Conservation (phyloP, 2,113 vertebrate species). For the Oreotragus oreotragus region DNA sequence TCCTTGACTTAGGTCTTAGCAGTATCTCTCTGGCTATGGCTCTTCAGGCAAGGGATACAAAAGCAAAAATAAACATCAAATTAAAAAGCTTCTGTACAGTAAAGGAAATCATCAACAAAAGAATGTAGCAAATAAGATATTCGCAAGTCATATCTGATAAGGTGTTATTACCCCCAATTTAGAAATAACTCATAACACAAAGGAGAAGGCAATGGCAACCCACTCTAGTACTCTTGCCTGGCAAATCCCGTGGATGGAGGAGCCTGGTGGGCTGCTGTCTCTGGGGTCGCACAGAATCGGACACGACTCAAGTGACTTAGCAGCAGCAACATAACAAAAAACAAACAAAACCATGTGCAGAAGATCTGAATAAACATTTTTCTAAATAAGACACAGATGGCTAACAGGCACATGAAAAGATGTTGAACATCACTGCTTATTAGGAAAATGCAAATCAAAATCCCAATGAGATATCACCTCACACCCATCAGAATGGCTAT, state of each 20-base stretch:
- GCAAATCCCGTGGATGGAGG: too few species aligned
- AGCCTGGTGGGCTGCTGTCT: too few species aligned
- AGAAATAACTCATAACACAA: neutral
- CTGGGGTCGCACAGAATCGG: too few species aligned
- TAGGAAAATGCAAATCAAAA: neutral
- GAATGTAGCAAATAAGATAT: neutral
- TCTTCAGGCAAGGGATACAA: neutral
- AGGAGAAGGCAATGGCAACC: too few species aligned
- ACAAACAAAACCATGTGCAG: neutral
- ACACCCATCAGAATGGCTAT: neutral
- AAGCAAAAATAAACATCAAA: neutral
- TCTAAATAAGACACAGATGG: neutral
- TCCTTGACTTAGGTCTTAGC: neutral
- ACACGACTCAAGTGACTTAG: too few species aligned
- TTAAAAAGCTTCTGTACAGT: neutral
- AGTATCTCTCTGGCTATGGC: neutral
- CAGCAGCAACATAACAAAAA: neutral
- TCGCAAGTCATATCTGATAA: neutral
- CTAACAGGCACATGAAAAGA: neutral
- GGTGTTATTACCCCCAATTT: neutral
- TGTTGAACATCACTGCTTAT: neutral
- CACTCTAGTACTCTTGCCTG: too few species aligned
- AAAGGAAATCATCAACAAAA: neutral
- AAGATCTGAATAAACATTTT: neutral
- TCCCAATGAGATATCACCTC: neutral